phyloP scores from a whole-genome alignment of 2,113 vertebrate species.

The Echinops telfairi region DNA sequence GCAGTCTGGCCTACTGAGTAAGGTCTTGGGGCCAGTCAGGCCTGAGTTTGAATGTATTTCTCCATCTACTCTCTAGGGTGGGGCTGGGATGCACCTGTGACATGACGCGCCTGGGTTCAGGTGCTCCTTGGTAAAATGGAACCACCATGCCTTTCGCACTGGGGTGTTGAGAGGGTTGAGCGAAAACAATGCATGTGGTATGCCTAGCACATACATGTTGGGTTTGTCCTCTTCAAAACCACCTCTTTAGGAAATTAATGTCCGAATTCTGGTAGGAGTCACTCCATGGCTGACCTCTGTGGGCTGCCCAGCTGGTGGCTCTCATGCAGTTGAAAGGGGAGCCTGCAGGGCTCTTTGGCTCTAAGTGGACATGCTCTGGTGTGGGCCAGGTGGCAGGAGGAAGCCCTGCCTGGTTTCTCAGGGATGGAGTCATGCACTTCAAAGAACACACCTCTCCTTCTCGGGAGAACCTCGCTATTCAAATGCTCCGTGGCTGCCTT shows the following conservation, averaged over 20 bases:
- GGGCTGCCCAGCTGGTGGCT: background rate
- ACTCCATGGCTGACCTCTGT: rapidly evolving
- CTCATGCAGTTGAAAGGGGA: background rate
- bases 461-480: background rate
- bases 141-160: background rate
- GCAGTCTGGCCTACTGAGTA: background rate
- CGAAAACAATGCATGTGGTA: background rate
- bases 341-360: background rate
- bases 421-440: background rate
- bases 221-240: no score
- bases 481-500: background rate
- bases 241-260: background rate
- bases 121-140: background rate
- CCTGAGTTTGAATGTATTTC: background rate
- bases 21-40: background rate
- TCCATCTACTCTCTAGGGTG: background rate
- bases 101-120: background rate
- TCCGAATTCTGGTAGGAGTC: background rate
- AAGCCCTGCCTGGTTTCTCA: background rate
- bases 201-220: no score
- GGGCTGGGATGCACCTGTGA: no score
- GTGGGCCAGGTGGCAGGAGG: background rate
- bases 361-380: no score
- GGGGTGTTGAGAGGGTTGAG: background rate
- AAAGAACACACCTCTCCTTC: background rate